phyloP scores from a whole-genome alignment of 1,140 invertebrate genomes.

The Aphelinus atriplicis region DNA sequence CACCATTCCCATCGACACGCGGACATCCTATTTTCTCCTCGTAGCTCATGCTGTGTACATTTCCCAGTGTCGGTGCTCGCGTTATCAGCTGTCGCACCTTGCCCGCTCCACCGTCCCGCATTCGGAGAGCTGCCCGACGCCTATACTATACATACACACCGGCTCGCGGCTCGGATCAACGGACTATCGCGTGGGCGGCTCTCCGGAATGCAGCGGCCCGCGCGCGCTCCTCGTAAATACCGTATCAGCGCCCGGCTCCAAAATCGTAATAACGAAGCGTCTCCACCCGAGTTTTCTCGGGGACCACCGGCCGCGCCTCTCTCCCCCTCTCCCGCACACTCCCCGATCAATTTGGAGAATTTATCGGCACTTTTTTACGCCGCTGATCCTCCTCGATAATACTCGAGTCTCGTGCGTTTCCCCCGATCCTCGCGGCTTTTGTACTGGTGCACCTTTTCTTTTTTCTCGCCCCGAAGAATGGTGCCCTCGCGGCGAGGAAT shows the following conservation, averaged over 20 bases:
- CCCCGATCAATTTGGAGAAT: conserved; percentile 14
- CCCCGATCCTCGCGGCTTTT: conserved; percentile 10
- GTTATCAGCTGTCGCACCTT: too few species aligned
- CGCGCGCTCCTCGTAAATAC: background rate
- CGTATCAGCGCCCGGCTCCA: background rate
- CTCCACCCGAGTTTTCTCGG: background rate
- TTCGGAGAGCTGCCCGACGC: background rate
- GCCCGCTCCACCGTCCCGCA: too few species aligned
- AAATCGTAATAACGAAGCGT: conserved; percentile 9
- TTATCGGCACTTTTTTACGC: conserved; percentile 14
- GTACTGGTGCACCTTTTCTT: background rate
- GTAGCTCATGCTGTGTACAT: background rate
- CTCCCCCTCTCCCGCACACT: background rate
- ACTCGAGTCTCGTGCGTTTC: background rate
- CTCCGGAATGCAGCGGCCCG: background rate
- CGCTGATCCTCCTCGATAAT: too few species aligned
- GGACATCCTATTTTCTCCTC: background rate
- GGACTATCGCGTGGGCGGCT: conserved; percentile 12
- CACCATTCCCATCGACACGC: too few species aligned
- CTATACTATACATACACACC: background rate
- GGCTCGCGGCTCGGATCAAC: background rate
- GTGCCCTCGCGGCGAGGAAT: background rate
- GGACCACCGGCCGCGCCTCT: background rate
- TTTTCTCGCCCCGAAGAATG: background rate
- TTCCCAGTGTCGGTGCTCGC: too few species aligned